phyloP scores from a whole-genome alignment of 2,797 vertebrate species.

The Chelon labrosus region DNA sequence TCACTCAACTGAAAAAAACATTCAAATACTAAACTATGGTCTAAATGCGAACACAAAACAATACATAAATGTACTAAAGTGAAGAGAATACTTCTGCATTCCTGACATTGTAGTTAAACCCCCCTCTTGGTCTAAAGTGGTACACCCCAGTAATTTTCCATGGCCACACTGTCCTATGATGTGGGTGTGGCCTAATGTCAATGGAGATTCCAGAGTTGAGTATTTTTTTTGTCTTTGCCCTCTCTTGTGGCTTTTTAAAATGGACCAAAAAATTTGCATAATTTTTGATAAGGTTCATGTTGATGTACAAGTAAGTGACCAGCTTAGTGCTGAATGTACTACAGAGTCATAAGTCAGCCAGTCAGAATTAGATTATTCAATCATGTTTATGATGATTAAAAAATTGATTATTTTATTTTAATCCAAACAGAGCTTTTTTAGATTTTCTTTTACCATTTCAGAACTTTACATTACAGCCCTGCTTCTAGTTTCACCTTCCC shows the following conservation, averaged over 20 bases:
- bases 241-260: constrained; percentile 12
- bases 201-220: constrained; percentile 31
- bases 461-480: constrained; percentile 47
- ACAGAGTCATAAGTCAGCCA: constrained; percentile 4
- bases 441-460: constrained; percentile 27
- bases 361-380: neutral
- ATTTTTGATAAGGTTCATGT: constrained; percentile 10
- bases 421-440: neutral
- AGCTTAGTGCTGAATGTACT: neutral
- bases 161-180: constrained; percentile 63
- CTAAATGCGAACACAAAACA: neutral
- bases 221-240: constrained; percentile 36
- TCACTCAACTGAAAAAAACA: neutral
- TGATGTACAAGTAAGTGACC: constrained; percentile 15
- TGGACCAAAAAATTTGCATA: neutral
- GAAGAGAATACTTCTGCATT: constrained; percentile 36
- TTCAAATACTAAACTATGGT: neutral
- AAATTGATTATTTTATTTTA: neutral
- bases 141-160: constrained; percentile 84
- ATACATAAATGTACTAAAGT: constrained; percentile 14
- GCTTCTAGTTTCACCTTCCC: constrained; percentile 64
- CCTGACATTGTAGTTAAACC: constrained; percentile 23
- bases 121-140: constrained; percentile 66
- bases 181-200: constrained; percentile 78
- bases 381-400: neutral